Evolutionary conservation across 2,797 vertebrate genomes (phyloP), one percentile per base, ranked within the genome.

Genomic region (Xiphorhynchus erythropygius): DNA sequence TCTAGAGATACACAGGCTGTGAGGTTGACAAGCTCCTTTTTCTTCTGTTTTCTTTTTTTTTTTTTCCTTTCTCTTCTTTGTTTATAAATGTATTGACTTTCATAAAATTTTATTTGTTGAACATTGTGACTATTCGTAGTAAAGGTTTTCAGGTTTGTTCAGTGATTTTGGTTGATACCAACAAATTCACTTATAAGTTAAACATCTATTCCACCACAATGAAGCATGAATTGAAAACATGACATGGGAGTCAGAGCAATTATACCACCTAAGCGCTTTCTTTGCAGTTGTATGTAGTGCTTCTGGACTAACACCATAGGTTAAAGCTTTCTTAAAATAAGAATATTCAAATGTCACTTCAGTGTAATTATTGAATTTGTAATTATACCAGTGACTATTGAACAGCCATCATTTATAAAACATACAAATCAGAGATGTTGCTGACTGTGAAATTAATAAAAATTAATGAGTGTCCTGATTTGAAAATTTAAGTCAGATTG

Each of bases 311-410:
- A 25, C 12, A 37, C 44, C 42, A 8, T 13, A 53, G 18, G 25
- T 89, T 90, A 83, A 56, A 81, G 14, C 60, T 64, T 94, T 89
- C 44, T 69, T 62, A 57, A 96, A 93, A 74, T 53, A 87, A 78
- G 33, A 5, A 30, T 92, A 35, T 46, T 85, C 22, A 65, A 83
- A 59, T 87, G 59, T 82, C 49, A 56, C 41, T 89, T 71, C 32
- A 93, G 85, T 44, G 44, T 33, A 74, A 24, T 87, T 95, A 89
- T 13, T 5, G 44, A 27, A 87, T 70, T 39, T 93, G 44, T 93
- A 96, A 85, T 95, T 93, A 82, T 79, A 78, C 16, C 18, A 82
- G 13, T 86, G 67, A 79, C 75, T 95, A 79, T 63, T 84, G 78
- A 90, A 78, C 30, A 95, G 30, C 64, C 16, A 24, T 84, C 78